Conservation (phyloP, 2,888 invertebrate species). For the Heteromyza rotundicornis region DNA sequence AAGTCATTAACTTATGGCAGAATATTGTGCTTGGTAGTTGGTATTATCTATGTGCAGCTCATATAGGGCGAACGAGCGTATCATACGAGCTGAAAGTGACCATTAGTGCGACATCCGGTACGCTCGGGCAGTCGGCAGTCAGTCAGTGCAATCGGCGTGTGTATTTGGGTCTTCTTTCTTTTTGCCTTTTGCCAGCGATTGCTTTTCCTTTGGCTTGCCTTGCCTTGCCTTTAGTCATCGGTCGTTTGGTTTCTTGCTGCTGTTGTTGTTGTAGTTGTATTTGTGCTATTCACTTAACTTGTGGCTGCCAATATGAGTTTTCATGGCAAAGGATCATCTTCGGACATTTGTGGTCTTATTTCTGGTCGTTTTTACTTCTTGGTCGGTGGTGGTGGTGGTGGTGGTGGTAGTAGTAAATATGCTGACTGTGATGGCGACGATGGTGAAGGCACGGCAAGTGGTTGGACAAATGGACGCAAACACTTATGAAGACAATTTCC, state of each 20-base stretch:
- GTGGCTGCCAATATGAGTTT: constrained; percentile 21
- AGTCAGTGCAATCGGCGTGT: constrained; percentile 13
- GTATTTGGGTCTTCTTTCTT: neutral
- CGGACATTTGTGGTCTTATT: constrained; percentile 21
- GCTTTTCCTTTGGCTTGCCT: constrained; percentile 29
- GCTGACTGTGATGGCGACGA: neutral
- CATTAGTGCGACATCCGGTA: constrained; percentile 61
- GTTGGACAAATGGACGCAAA: neutral
- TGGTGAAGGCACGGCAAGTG: neutral
- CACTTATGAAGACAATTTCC: constrained; percentile 2
- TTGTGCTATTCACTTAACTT: constrained; percentile 14
- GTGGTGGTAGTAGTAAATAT: neutral
- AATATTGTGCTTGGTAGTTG: neutral
- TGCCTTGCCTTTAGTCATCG: constrained; percentile 10
- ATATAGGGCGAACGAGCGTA: neutral
- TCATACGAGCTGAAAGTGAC: constrained; percentile 41
- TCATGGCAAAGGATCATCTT: constrained; percentile 24
- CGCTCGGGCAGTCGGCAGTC: constrained; percentile 38
- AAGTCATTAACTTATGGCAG: constrained; percentile 56
- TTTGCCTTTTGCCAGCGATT: constrained; percentile 39
- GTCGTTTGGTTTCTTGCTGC: neutral
- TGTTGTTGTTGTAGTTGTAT: neutral
- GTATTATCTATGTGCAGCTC: neutral
- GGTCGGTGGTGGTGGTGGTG: neutral
- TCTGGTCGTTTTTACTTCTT: constrained; percentile 4